Base-by-base conservation (phyloP, 2,888 invertebrate species). In the Metallyticus violacea region DNA sequence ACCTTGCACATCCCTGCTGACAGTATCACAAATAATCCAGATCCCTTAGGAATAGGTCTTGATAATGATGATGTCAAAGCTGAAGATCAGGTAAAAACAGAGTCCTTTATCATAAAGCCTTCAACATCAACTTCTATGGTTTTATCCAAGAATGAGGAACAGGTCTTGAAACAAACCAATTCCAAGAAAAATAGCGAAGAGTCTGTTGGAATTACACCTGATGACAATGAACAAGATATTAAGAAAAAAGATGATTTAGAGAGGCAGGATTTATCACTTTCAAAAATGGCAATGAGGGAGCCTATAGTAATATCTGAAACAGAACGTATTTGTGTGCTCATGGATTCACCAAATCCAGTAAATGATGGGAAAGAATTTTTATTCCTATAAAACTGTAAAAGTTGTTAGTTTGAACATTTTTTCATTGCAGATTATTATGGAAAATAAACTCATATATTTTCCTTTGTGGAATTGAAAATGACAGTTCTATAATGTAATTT, bases 301-400 rank as follows among this genome's bases (percentile, higher is more conserved):
- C 79, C 80, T n/a, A 82, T 76, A 81, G 86, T 86, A 15, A 86
- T 86, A 3, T 86, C 86, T 6, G 29, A 86, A 25, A 82, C 28
- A 77, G 86, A 86, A 40, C 27, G 86, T 7, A 86, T 86, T 26
- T 86, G 86, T 82, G 86, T 86, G 7, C 9, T 86, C 2, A 85
- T 62, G 78, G 81, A 85, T 77, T 26, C 84, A 7, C 84, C 84
- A 26, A 77, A 22, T 26, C 27, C 77, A 22, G 84, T 15, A 6
- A 84, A 76, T 28, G 84, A 84, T 77, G 79, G 28, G 1, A 28
- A 79, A 79, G 79, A 28, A 79, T 79, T 79, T 79, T 27, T 27
- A 7, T 79, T 22, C 9, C 7, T 79, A 15, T 79, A 79, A 79
- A 79, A 7, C 15, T 27, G 9, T 25, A 78, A 26, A 78, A 0